These are phyloP conservation scores for Austrolebias charrua DNA, from an alignment of 2,797 vertebrate species.

Conservation along the genomic window DNA sequence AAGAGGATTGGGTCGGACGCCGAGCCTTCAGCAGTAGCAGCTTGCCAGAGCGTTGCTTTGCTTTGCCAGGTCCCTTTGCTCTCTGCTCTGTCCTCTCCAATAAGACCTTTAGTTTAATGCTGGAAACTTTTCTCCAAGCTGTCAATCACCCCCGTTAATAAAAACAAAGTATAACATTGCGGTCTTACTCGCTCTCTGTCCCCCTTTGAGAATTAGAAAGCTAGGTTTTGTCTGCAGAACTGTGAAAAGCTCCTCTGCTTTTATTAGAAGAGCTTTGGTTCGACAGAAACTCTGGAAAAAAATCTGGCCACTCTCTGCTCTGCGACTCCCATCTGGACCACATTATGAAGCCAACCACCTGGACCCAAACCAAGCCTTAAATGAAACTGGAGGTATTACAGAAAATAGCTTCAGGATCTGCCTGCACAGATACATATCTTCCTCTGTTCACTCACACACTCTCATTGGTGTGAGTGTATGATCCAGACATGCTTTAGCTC, in stretches of 20 bases:
- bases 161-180: slow-evolving; percentile 87
- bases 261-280: slow-evolving; percentile 81
- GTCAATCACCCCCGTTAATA: slow-evolving; percentile 85
- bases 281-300: slow-evolving; percentile 82
- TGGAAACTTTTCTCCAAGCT: slow-evolving; percentile 83
- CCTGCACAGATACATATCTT: slow-evolving; percentile 63
- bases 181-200: slow-evolving; percentile 79
- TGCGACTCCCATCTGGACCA: slow-evolving; percentile 81
- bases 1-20: slow-evolving; percentile 50
- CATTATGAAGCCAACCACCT: slow-evolving; percentile 83
- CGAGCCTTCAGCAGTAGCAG: slow-evolving; percentile 74
- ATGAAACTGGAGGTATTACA: slow-evolving; percentile 83
- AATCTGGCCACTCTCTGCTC: slow-evolving; percentile 76
- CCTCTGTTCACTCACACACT: slow-evolving; percentile 33
- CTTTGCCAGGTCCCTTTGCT: slow-evolving; percentile 73
- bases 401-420: slow-evolving; percentile 75
- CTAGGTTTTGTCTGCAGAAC: slow-evolving; percentile 83
- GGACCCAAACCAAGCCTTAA: slow-evolving; percentile 82
- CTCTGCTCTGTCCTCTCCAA: slow-evolving; percentile 79
- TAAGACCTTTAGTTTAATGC: slow-evolving; percentile 80
- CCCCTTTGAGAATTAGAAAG: slow-evolving; percentile 78
- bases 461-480: slow-evolving; percentile 32
- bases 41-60: slow-evolving; percentile 71
- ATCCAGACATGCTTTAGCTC: slow-evolving; percentile 60
- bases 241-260: slow-evolving; percentile 84